Percentiles rank a stretch among this genome's conserved stretches.
Conservation (phyloP, 2,113 vertebrate species). For the Eurypyga helias region DNA sequence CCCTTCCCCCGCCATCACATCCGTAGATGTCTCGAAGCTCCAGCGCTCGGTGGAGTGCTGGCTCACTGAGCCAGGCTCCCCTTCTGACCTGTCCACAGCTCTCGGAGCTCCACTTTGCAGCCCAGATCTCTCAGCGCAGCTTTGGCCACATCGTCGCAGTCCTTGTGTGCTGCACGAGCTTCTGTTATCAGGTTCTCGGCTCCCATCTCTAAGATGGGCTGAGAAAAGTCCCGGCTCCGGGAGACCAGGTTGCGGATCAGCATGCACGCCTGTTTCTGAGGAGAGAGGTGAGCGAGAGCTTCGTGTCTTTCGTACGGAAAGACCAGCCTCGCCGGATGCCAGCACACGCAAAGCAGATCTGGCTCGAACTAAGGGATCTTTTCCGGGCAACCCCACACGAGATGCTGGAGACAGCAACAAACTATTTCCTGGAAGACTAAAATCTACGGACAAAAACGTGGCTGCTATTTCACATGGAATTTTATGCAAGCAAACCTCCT, state of each 20-base stretch:
- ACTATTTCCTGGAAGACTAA: not conserved
- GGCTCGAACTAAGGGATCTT: not conserved
- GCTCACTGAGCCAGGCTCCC: slow-evolving; percentile 84
- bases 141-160: slow-evolving; percentile 87
- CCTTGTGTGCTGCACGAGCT: slow-evolving; percentile 82
- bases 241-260: slow-evolving; percentile 92
- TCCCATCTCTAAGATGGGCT: slow-evolving; percentile 90
- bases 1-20: fast-evolving
- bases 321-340: fast-evolving
- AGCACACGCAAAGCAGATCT: not conserved
- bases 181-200: slow-evolving; percentile 87
- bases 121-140: slow-evolving; percentile 93
- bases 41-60: fast-evolving
- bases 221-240: slow-evolving; percentile 78
- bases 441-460: not conserved
- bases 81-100: slow-evolving; percentile 95
- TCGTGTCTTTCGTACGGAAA: fast-evolving
- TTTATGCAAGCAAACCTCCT: not conserved
- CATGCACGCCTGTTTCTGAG: slow-evolving; percentile 94
- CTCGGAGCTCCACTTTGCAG: slow-evolving; percentile 89
- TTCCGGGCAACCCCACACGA: not conserved
- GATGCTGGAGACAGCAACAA: not conserved
- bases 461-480: not conserved
- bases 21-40: fast-evolving
- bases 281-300: not conserved